Conservation (phyloP, 2,888 invertebrate species). For the Eledona agricola region DNA sequence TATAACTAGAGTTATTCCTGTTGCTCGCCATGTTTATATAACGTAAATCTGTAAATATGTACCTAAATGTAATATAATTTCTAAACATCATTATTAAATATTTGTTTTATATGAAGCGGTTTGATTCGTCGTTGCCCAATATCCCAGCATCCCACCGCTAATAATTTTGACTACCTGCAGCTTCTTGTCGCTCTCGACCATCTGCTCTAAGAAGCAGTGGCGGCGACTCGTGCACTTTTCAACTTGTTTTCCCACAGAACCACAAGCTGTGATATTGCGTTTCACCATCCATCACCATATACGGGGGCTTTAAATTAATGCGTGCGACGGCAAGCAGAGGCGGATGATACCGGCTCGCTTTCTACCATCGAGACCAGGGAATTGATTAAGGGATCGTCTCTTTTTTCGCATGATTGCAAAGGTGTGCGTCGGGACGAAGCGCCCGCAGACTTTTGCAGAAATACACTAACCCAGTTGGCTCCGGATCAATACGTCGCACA, state of each 20-base stretch:
- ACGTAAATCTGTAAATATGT: slow-evolving; percentile 59
- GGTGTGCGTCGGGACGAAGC: slow-evolving; percentile 16
- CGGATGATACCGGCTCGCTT: slow-evolving; percentile 10
- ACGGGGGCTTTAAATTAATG: slow-evolving; percentile 22
- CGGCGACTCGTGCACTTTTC: too few species aligned
- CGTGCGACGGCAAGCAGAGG: slow-evolving; percentile 17
- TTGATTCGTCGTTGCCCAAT: slow-evolving; percentile 21
- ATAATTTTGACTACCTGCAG: too few species aligned
- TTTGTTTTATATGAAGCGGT: slow-evolving; percentile 55
- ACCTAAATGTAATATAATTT: slow-evolving; percentile 58
- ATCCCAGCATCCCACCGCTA: too few species aligned
- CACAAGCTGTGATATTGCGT: slow-evolving; percentile 16
- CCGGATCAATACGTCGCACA: slow-evolving; percentile 32
- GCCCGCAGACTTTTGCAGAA: slow-evolving; percentile 17
- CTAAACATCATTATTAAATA: slow-evolving; percentile 59
- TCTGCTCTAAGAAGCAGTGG: too few species aligned
- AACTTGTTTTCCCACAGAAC: too few species aligned
- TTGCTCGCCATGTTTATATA: slow-evolving; percentile 57
- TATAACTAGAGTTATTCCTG: slow-evolving; percentile 43
- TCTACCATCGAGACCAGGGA: slow-evolving; percentile 2
- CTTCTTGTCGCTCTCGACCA: too few species aligned
- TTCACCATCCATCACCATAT: slow-evolving; percentile 20
- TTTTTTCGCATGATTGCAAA: too few species aligned
- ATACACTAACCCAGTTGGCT: slow-evolving; percentile 34
- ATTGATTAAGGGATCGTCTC: slow-evolving; percentile 14